Evolutionary conservation across 2,888 invertebrate species (phyloP), one percentile per base, ranked within the genome.

Genomic region (Eilema depressum): DNA sequence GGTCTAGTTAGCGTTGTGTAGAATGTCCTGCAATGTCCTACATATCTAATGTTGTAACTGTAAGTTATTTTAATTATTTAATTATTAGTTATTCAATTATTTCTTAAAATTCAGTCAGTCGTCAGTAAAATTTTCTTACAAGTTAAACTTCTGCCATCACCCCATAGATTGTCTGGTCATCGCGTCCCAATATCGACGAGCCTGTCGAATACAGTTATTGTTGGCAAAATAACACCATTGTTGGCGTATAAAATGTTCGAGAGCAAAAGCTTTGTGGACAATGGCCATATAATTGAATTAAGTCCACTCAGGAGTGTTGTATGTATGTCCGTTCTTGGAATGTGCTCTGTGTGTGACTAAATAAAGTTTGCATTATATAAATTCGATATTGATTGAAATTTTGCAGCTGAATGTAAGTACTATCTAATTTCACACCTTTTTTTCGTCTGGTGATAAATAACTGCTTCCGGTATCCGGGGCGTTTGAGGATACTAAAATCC

Each of bases 151-250:
- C 83, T 81, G 75, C 11, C 12, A 8, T 30, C 12, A 0, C 12
- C 33, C 0, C 37, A 12, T 30, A 37, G 12, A 33, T 26, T 26
- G n/a, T 23, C 47, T 66, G 69, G 82, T 87, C 87, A 81, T 75
- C 85, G 82, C 78, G 84, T 83, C 84, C 84, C 82, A 84, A 82
- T 84, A 74, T 82, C 68, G 81, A 82, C 81, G 72, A 74, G 71
- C 75, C 78, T 81, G 78, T 78, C 81, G 76, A 84, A 89, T 87
- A 93, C 93, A 91, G 94, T 94, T 93, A 94, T 92, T 95, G 93
- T 95, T 94, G 94, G 88, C 93, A 92, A 94, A 95, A 95, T 94
- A 94, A 89, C 84, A 78, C 85, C 82, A 89, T 93, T 94, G 92
- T 93, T 86, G 84, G 75, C 72, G 80, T 86, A 85, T 88, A 82